These are phyloP conservation scores for Acomys russatus DNA, from an alignment of 2,797 vertebrate genomes.

Conservation along the genomic window DNA sequence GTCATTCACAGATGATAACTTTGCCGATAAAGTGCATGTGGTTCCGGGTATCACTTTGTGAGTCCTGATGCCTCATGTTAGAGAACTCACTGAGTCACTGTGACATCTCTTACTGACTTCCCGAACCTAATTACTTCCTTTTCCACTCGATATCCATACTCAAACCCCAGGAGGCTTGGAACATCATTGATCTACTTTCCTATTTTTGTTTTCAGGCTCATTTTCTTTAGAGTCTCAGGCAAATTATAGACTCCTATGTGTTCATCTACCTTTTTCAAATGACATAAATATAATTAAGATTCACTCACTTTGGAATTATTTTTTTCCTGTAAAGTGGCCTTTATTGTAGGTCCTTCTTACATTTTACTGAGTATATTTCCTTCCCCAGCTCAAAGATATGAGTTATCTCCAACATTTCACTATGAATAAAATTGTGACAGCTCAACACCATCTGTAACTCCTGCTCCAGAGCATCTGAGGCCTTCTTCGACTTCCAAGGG, in stretches of 20 bases:
- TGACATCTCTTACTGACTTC: not conserved
- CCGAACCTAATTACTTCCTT: not conserved
- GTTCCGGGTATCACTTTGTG: not conserved
- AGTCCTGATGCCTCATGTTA: not conserved
- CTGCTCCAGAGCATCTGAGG: not conserved
- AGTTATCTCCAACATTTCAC: not conserved
- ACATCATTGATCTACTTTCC: not conserved
- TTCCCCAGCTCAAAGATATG: not conserved
- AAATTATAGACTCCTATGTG: not conserved
- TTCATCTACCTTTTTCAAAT: constrained; percentile 17
- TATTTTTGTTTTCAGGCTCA: not conserved
- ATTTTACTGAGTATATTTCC: not conserved
- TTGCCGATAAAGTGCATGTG: not conserved
- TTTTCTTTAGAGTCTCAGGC: not conserved
- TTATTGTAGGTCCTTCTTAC: not conserved
- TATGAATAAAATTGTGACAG: not conserved
- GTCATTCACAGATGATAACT: not conserved
- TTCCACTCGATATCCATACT: not conserved
- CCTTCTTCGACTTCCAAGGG: not conserved
- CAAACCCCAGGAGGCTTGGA: not conserved
- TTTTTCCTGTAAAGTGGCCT: not conserved
- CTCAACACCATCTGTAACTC: not conserved
- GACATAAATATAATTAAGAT: not conserved
- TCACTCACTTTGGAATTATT: not conserved
- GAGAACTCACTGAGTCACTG: not conserved